Evolutionary conservation across 1,140 invertebrate genomes (phyloP), one percentile per base, ranked within the genome.

Genomic region (Achatina immaculata): DNA sequence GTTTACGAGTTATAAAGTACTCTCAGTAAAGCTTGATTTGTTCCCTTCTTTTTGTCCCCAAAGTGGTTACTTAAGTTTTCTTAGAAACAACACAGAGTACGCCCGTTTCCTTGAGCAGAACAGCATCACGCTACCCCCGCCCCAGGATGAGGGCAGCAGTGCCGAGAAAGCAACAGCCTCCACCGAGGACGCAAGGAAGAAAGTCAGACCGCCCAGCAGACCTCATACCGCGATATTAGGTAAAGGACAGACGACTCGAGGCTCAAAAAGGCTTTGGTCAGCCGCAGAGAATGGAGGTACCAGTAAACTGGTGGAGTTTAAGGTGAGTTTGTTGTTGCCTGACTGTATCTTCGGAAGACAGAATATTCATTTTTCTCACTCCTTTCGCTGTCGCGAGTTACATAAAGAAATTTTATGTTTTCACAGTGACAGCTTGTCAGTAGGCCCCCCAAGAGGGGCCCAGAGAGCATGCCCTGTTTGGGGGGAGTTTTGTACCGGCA

Each of bases 61-160:
- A 11, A 66, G 55, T 31, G 51, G 62, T 1, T 82, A 51, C 73
- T 42, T 78, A 38, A 40, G 72, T 43, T 84, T 84, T 68, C 36
- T 83, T 1, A 68, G 31, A 51, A 62, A 80, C 72, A 58, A 19
- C 28, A 68, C 19, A 14, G 80, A 79, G 24, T 71, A 83, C 66
- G 34, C 51, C 66, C 75, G 72, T 4, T 80, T 62, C 36, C 42
- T 82, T 0, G 9, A 43, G n/a, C n/a, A 69, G 31, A 66, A 71
- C 66, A 75, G 42, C 42, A 66, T 58, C 38, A 48, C 45, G 19
- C 76, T 82, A 1, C 80, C 75, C 28, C 62, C 68, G 4, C 78
- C 80, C n/a, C 45, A n/a, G n/a, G n/a, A n/a, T n/a, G n/a, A n/a
- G n/a, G n/a, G n/a, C n/a, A n/a, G n/a, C n/a, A n/a, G n/a, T n/a